Conservation (phyloP, 2,888 invertebrate species). For the Auanema sp. region DNA sequence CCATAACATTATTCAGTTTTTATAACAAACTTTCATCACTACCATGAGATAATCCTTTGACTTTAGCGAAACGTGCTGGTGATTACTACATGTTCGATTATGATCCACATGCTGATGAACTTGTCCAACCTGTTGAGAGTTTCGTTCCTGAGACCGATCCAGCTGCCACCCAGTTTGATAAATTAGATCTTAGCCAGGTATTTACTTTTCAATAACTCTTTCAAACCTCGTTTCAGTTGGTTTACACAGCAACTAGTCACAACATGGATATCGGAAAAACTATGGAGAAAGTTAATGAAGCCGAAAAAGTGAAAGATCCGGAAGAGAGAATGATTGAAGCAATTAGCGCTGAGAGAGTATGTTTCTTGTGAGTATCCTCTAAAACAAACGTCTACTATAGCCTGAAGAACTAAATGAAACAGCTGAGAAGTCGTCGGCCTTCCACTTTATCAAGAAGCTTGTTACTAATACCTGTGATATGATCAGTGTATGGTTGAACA, state of each 20-base stretch:
- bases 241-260: constrained; percentile 55
- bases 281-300: constrained; percentile 51
- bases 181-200: constrained; percentile 60
- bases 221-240: constrained; percentile 29
- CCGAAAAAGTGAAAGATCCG: constrained; percentile 51
- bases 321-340: constrained; percentile 47
- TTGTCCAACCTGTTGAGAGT: constrained; percentile 51
- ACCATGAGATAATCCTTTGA: too few species aligned
- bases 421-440: constrained; percentile 28
- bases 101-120: constrained; percentile 64
- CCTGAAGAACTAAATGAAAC: constrained; percentile 14
- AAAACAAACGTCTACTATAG: neutral
- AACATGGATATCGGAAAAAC: constrained; percentile 55
- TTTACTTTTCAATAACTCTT: neutral
- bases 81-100: constrained; percentile 99
- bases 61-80: constrained; percentile 92
- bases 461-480: constrained; percentile 30
- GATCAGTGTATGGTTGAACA: constrained; percentile 36
- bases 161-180: constrained; percentile 49
- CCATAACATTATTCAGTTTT: too few species aligned
- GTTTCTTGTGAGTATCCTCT: too few species aligned
- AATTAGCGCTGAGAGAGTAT: constrained; percentile 17
- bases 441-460: constrained; percentile 37
- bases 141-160: constrained; percentile 61
- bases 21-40: too few species aligned